phyloP scores from a whole-genome alignment of 2,797 vertebrate genomes.

The Rhinophrynus dorsalis region DNA sequence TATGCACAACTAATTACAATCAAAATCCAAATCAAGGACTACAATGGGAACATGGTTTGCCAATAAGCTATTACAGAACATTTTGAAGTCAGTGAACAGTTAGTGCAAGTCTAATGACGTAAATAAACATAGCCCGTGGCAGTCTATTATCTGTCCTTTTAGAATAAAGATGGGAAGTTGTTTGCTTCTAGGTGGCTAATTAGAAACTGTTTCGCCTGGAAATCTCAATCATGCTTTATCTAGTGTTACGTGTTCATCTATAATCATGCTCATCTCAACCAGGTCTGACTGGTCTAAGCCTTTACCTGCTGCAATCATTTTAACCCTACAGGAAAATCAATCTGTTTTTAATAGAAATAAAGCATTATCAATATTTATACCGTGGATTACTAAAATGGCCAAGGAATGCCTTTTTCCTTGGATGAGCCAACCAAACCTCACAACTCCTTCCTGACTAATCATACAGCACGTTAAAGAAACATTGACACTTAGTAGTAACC shows the following conservation, averaged over 20 bases:
- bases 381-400: too few relatives aligned
- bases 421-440: too few relatives aligned
- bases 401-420: too few relatives aligned
- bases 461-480: too few relatives aligned
- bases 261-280: not conserved
- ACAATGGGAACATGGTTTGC: slow-evolving; percentile 30
- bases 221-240: slow-evolving; percentile 45
- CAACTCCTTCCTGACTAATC: too few relatives aligned
- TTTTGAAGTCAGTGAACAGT: slow-evolving; percentile 15
- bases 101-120: slow-evolving; percentile 43
- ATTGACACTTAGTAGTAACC: too few relatives aligned
- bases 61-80: slow-evolving; percentile 29
- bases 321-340: not conserved
- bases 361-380: too few relatives aligned
- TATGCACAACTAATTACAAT: slow-evolving; percentile 27
- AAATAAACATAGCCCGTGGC: slow-evolving; percentile 40
- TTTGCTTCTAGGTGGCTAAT: slow-evolving; percentile 48
- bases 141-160: slow-evolving; percentile 38
- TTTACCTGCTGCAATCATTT: not conserved
- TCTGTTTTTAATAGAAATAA: not conserved
- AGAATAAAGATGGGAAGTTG: slow-evolving; percentile 32
- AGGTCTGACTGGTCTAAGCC: slow-evolving; percentile 1
- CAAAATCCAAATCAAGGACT: slow-evolving; percentile 8
- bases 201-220: slow-evolving; percentile 35
- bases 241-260: slow-evolving; percentile 19